These are phyloP conservation scores for Cryptus armator DNA, from an alignment of 2,888 invertebrate species.

Conservation along the genomic window DNA sequence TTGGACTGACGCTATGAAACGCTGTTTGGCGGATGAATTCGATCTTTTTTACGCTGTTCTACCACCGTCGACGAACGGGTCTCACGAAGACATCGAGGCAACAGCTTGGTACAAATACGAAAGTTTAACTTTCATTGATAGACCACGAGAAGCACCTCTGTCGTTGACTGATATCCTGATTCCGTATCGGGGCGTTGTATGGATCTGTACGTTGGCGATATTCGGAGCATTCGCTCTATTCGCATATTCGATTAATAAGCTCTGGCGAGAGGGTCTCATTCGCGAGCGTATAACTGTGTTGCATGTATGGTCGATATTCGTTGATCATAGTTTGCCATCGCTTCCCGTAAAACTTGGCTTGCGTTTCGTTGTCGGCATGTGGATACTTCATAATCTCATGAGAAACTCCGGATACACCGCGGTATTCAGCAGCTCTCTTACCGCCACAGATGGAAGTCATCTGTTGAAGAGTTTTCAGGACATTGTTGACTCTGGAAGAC, in stretches of 20 bases:
- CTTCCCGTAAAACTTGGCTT: conserved; percentile 63
- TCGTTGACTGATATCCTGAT: conserved; percentile 37
- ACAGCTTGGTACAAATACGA: conserved; percentile 34
- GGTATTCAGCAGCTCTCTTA: conserved; percentile 67
- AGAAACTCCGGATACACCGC: conserved; percentile 63
- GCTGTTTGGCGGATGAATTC: neutral
- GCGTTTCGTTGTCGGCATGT: conserved; percentile 61
- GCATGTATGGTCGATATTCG: conserved; percentile 58
- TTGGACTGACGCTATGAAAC: conserved; percentile 10
- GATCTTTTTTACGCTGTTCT: conserved; percentile 22
- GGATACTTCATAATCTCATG: conserved; percentile 65
- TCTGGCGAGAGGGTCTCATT: conserved; percentile 53
- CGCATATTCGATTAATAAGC: conserved; percentile 3
- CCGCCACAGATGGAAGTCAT: conserved; percentile 40
- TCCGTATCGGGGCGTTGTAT: conserved; percentile 62
- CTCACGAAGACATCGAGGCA: neutral
- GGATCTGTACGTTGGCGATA: conserved; percentile 51
- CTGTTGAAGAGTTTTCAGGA: conserved; percentile 53
- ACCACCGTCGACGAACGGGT: neutral
- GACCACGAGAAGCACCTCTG: neutral
- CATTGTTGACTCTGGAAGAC: conserved; percentile 58
- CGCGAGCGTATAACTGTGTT: conserved; percentile 59
- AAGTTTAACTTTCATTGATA: neutral
- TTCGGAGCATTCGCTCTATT: conserved; percentile 38
- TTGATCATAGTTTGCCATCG: conserved; percentile 46